These are phyloP conservation scores for Lutjanus argentimaculatus DNA, from an alignment of 2,797 vertebrate genomes.

Conservation along the genomic window DNA sequence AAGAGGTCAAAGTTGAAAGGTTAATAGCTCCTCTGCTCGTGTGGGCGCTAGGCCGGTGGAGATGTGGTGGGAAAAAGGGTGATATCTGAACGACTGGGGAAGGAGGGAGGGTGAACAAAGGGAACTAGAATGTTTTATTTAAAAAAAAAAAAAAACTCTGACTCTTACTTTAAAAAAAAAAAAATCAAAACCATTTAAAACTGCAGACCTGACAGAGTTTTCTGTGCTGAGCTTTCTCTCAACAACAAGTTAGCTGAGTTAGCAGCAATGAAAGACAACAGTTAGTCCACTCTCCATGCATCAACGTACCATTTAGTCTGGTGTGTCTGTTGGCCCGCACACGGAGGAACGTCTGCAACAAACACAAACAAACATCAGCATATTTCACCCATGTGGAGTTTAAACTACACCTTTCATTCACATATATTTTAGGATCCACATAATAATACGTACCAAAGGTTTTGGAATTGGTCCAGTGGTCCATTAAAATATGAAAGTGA, in stretches of 20 bases:
- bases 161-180: neutral
- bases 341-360: constrained; percentile 93
- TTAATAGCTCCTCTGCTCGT: constrained; percentile 89
- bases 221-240: constrained; percentile 7
- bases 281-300: constrained; percentile 13
- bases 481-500: too few species aligned
- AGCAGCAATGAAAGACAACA: constrained; percentile 46
- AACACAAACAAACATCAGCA: constrained; percentile 3
- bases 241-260: constrained; percentile 32
- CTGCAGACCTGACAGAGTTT: constrained; percentile 18
- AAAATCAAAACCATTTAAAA: constrained; percentile 19
- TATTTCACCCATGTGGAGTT: neutral
- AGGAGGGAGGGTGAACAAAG: constrained; percentile 50
- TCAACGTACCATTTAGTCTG: constrained; percentile 93
- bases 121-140: constrained; percentile 12
- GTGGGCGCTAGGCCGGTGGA: constrained; percentile 85
- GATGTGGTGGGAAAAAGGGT: constrained; percentile 66
- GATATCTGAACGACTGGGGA: constrained; percentile 53
- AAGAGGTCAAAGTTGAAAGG: constrained; percentile 87
- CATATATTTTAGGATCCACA: too few species aligned
- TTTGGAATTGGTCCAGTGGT: too few species aligned
- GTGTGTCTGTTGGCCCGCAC: constrained; percentile 97
- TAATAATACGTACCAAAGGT: too few species aligned
- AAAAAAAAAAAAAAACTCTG: neutral
- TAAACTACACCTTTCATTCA: neutral